Base-by-base conservation (phyloP, 2,797 vertebrate genomes). In the Microhierax caerulescens region DNA sequence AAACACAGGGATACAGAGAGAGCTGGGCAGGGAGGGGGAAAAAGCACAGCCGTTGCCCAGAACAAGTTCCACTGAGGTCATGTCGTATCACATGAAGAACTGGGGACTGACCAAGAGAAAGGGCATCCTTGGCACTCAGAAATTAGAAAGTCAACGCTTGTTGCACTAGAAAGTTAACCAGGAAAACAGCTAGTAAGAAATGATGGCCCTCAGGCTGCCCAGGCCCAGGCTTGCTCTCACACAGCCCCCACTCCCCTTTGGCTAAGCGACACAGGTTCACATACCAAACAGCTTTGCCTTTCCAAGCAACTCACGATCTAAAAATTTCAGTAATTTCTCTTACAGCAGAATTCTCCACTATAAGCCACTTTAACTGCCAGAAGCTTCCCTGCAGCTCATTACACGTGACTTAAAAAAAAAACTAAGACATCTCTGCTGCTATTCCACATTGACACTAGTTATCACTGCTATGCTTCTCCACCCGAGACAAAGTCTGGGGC, bases 301-400 rank as follows among this genome's bases (percentile, higher is more conserved):
- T 67, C 59, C 63, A 53, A 48, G 48, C 18, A 74, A 41, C 81
- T 95, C 80, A 88, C 13, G 9, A 75, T 39, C n/a, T 36, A 89
- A 96, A 86, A 68, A 94, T 90, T 47, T 36, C 79, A 93, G 63
- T 50, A 37, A 94, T 93, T 85, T 41, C 72, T 92, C 45, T 64
- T 22, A 36, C 6, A 79, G 80, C 2, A 5, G 60, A 82, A 74
- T 61, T 92, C 93, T 64, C 39, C 30, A 16, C 60, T 41, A 5
- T 32, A 60, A 84, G 54, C n/a, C 53, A 72, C 19, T 88, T n/a
- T 2, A 53, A n/a, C 50, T 70, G 93, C 50, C 76, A 85, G 77
- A 36, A 88, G 30, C 51, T 28, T 39, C 67, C 70, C 78, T n/a
- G 21, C 54, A 93, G 73, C 85, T 87, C 37, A 2, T 17, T 7